Evolutionary conservation across 2,797 vertebrate genomes (phyloP).

Genomic region (Melanotaenia trifasciata): DNA sequence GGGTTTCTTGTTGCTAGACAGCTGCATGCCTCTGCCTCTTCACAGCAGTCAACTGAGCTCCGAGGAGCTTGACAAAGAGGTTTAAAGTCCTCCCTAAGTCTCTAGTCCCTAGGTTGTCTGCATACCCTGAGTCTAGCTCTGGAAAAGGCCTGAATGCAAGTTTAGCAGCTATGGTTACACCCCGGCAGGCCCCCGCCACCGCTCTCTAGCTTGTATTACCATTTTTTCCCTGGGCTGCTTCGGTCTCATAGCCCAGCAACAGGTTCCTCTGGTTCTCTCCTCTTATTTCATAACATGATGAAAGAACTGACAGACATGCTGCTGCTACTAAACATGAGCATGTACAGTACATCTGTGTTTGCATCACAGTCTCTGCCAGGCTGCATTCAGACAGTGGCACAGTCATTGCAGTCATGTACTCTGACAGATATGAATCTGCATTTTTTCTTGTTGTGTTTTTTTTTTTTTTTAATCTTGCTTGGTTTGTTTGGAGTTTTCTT

Average conservation of each 20-base stretch:
- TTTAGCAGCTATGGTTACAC: conserved; percentile 85
- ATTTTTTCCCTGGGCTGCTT: conserved; percentile 76
- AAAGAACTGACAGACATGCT: conserved; percentile 71
- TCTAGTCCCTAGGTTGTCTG: conserved; percentile 77
- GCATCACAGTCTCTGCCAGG: conserved; percentile 5
- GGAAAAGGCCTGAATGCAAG: conserved; percentile 78
- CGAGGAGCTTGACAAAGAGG: conserved; percentile 82
- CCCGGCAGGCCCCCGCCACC: conserved; percentile 72
- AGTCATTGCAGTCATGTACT: conserved; percentile 60
- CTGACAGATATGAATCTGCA: conserved; percentile 69
- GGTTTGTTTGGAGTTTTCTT: conserved; percentile 52
- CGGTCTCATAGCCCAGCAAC: conserved; percentile 80
- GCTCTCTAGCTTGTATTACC: conserved; percentile 70
- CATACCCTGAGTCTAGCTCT: conserved; percentile 75
- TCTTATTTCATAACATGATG: conserved; percentile 76
- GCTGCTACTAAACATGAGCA: conserved; percentile 51
- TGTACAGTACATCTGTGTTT: conserved; percentile 33
- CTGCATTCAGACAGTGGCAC: conserved; percentile 21
- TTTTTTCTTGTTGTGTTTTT: conserved; percentile 50
- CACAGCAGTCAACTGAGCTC: conserved; percentile 81
- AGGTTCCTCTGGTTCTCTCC: conserved; percentile 74
- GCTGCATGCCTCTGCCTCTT: conserved; percentile 82
- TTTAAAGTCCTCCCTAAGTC: conserved; percentile 84
- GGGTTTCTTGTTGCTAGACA: conserved; percentile 86
- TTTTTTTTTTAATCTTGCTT: conserved; percentile 62